phyloP scores from a whole-genome alignment of 2,113 vertebrate species.

The Calyptomena viridis region DNA sequence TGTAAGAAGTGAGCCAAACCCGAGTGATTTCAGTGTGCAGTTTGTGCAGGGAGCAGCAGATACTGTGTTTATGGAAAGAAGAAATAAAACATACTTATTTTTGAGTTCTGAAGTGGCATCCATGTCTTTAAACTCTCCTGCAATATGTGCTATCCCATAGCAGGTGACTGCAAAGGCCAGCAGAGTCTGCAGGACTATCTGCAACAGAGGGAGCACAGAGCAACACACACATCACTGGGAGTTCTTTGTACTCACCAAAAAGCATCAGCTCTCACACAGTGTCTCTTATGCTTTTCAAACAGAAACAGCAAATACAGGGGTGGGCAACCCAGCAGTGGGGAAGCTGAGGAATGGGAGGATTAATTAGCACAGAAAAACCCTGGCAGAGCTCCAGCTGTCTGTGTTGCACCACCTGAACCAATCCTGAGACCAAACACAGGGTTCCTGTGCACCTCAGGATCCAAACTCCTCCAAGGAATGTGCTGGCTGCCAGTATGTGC shows the following conservation, averaged over 20 bases:
- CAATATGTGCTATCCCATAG: constrained; percentile 96
- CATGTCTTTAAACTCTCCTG: constrained; percentile 95
- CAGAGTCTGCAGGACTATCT: constrained; percentile 97
- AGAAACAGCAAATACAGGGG: neutral
- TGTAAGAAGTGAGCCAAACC: neutral
- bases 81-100: constrained; percentile 85
- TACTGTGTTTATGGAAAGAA: rapidly evolving
- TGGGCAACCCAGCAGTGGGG: neutral
- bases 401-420: rapidly evolving
- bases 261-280: neutral
- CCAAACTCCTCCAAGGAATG: neutral
- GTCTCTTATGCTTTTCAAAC: rapidly evolving
- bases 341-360: neutral
- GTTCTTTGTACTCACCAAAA: neutral
- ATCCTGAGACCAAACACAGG: neutral
- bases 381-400: neutral
- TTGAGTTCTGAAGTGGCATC: constrained; percentile 96
- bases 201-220: constrained; percentile 56
- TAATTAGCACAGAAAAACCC: rapidly evolving
- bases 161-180: constrained; percentile 93
- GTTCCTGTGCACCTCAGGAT: neutral
- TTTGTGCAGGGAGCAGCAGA: neutral
- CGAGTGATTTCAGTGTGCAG: neutral
- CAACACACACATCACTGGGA: neutral
- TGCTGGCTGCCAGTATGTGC: neutral